These are phyloP conservation scores for Drosophila azteca DNA, from an alignment of 1,140 invertebrate genomes.

Conservation along the genomic window DNA sequence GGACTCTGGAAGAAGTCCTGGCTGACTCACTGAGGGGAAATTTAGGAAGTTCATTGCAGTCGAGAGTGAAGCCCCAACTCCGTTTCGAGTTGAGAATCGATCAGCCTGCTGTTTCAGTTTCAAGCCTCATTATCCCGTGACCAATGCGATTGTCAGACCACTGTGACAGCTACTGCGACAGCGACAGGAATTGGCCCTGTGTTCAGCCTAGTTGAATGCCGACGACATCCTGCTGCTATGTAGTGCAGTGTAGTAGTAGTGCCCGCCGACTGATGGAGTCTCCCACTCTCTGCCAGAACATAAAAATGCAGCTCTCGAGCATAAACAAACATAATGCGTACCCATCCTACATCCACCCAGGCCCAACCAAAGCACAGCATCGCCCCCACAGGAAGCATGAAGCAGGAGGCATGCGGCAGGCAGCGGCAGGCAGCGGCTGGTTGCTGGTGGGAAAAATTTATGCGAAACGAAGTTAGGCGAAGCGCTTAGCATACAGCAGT, in stretches of 20 bases:
- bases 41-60: neutral
- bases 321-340: slow-evolving; percentile 73
- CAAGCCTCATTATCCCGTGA: slow-evolving; percentile 15
- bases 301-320: slow-evolving; percentile 76
- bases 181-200: slow-evolving; percentile 2
- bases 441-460: slow-evolving; percentile 54
- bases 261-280: no score
- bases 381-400: no score
- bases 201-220: slow-evolving; percentile 30
- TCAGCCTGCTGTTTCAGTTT: slow-evolving; percentile 7
- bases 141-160: slow-evolving; percentile 31
- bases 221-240: slow-evolving; percentile 41
- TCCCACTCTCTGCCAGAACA: slow-evolving; percentile 51
- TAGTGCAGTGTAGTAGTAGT: slow-evolving; percentile 46
- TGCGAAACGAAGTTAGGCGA: slow-evolving; percentile 64
- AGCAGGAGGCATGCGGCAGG: no score
- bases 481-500: slow-evolving; percentile 67
- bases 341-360: slow-evolving; percentile 19
- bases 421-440: neutral
- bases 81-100: neutral
- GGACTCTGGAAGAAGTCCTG: neutral
- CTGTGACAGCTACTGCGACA: neutral
- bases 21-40: no score
- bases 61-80: neutral
- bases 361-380: neutral